These are phyloP conservation scores for Aselliscus stoliczkanus DNA, from an alignment of 2,797 vertebrate genomes.

Conservation along the genomic window DNA sequence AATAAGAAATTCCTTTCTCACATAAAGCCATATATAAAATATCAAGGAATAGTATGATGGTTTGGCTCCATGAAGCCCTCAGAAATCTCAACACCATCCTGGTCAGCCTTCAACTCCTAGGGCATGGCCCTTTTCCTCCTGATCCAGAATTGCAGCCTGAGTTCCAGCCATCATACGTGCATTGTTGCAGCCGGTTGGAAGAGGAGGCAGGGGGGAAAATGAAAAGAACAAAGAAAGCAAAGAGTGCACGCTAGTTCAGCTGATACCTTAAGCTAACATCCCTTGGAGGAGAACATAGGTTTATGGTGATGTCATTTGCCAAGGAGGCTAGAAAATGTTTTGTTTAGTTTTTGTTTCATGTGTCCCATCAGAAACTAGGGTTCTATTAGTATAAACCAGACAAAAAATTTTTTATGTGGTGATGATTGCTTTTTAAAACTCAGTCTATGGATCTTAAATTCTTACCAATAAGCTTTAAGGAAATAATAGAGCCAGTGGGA, in stretches of 20 bases:
- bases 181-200: background rate
- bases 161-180: background rate
- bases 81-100: background rate
- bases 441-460: background rate
- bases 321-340: background rate
- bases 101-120: background rate
- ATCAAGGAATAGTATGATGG: background rate
- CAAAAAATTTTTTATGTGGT: background rate
- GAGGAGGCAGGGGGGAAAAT: background rate
- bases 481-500: background rate
- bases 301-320: background rate
- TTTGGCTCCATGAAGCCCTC: background rate
- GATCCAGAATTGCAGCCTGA: background rate
- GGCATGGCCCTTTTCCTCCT: background rate
- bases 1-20: background rate
- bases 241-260: background rate
- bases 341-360: background rate
- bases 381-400: background rate
- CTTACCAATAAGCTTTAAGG: background rate
- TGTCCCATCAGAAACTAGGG: background rate
- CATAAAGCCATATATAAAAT: background rate
- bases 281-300: background rate
- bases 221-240: background rate
- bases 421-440: background rate
- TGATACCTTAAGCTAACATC: background rate